Base-by-base conservation (phyloP, 2,797 vertebrate species). In the Tachyglossus aculeatus region DNA sequence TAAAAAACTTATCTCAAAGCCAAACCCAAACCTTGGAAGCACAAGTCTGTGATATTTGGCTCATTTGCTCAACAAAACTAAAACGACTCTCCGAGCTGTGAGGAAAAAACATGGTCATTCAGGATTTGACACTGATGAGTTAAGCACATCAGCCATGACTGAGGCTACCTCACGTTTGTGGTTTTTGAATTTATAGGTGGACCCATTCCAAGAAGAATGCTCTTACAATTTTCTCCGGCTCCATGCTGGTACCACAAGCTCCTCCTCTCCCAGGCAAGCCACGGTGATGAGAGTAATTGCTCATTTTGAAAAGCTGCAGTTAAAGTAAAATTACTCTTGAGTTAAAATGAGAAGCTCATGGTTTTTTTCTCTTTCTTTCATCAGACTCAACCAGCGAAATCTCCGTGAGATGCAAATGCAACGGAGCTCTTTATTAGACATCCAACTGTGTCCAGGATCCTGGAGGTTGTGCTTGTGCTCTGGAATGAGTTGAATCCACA, bases 91-190 rank as follows among this genome's bases (percentile, higher is more conserved):
- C 38, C 6, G 7, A 25, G 18, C 6, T 53, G 22, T 43, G 40
- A 41, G 67, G 33, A 70, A 81, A 64, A 7, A 50, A 58, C 38
- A 53, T 19, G 50, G 4, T 3, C 38, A 60, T 45, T 64, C 13
- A 16, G 52, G 11, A 19, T 16, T 59, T 63, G 36, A 67, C 33
- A 66, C 12, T 34, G 66, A 31, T n/a, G 56, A 31, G 2, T n/a
- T 57, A 69, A 76, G 11, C 24, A 19, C 67, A 45, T 15, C 11
- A 18, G 50, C 9, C 27, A 43, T 32, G 16, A 50, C n/a, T 2
- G 1, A 18, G 36, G 53, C 37, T 38, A 4, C 60, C 18, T 31
- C 68, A 40, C 18, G 6, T 10, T 53, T 43, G 4, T 3, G 6
- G 63, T 22, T 55, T 43, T 18, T 38, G 36, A n/a, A 60, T 18